Evolutionary conservation across 2,797 vertebrate genomes (phyloP).

Genomic region (Micromesistius poutassou): DNA sequence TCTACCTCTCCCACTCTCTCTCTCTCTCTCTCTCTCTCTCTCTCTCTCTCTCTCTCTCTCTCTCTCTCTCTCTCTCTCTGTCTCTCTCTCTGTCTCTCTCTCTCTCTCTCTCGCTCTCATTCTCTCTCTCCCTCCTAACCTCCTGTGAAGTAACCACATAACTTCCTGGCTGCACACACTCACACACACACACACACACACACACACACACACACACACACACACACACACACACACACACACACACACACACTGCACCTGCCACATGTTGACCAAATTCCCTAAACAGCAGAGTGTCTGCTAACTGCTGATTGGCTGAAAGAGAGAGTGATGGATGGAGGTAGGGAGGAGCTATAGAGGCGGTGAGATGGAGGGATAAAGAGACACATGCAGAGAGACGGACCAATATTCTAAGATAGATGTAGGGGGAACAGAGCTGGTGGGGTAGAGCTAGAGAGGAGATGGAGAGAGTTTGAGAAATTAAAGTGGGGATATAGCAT

Average conservation of each 20-base stretch:
- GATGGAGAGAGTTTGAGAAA: not conserved
- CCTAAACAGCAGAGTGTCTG: not conserved
- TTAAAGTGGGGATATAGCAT: not conserved
- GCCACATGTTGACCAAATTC: not conserved
- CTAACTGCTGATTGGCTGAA: conserved; percentile 32
- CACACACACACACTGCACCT: too few relatives aligned
- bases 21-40: conserved; percentile 29
- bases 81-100: conserved; percentile 29
- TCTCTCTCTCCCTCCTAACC: not conserved
- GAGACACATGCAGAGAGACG: conserved; percentile 1
- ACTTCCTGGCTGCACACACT: not conserved
- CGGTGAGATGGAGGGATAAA: not conserved
- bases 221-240: too few relatives aligned
- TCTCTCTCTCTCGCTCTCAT: not conserved
- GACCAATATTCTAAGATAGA: conserved; percentile 6
- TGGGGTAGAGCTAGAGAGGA: not conserved
- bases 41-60: not conserved
- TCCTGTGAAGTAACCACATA: not conserved
- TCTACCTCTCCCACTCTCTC: not conserved
- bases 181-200: too few relatives aligned
- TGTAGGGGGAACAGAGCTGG: not conserved
- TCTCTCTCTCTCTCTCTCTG: not conserved
- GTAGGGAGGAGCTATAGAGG: conserved; percentile 19
- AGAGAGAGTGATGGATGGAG: conserved; percentile 46
- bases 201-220: not conserved